These are phyloP conservation scores for Sphenodon punctatus DNA, from an alignment of 2,797 vertebrate genomes.

Conservation along the genomic window DNA sequence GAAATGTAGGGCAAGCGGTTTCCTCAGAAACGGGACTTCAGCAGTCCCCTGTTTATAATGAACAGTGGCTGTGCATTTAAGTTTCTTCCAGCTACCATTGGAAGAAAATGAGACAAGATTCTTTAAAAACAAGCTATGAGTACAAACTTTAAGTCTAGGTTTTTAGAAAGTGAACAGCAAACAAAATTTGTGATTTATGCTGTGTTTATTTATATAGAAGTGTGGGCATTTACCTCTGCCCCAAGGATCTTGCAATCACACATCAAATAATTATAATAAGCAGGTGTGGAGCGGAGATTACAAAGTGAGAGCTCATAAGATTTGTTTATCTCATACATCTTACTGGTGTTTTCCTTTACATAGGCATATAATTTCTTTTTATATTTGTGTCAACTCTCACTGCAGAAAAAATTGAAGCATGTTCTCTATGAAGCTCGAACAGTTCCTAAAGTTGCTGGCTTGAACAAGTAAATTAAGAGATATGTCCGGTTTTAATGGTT, in stretches of 20 bases:
- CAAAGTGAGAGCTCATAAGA: background rate
- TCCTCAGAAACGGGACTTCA: too few relatives aligned
- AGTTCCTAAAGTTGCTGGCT: conserved; percentile 48
- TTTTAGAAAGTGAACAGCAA: background rate
- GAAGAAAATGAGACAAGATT: too few relatives aligned
- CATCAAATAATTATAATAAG: background rate
- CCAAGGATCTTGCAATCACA: background rate
- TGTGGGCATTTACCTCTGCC: background rate
- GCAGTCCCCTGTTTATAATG: too few relatives aligned
- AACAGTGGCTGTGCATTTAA: too few relatives aligned
- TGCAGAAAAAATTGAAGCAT: conserved; percentile 37
- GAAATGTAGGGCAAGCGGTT: too few relatives aligned
- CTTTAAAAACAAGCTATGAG: background rate
- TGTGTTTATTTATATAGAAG: background rate
- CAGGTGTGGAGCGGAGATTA: background rate
- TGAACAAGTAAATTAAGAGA: conserved; percentile 52
- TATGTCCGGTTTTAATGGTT: conserved; percentile 58
- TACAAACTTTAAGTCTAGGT: background rate
- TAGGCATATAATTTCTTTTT: conserved; percentile 47
- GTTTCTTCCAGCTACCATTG: too few relatives aligned
- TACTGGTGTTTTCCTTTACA: conserved; percentile 22
- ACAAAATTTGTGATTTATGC: background rate
- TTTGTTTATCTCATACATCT: conserved; percentile 22
- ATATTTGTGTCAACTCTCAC: conserved; percentile 35
- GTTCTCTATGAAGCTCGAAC: conserved; percentile 46